Evolutionary conservation across 2,797 vertebrate species (phyloP), one percentile per base, ranked within the genome.

Genomic region (Zalophus californianus): DNA sequence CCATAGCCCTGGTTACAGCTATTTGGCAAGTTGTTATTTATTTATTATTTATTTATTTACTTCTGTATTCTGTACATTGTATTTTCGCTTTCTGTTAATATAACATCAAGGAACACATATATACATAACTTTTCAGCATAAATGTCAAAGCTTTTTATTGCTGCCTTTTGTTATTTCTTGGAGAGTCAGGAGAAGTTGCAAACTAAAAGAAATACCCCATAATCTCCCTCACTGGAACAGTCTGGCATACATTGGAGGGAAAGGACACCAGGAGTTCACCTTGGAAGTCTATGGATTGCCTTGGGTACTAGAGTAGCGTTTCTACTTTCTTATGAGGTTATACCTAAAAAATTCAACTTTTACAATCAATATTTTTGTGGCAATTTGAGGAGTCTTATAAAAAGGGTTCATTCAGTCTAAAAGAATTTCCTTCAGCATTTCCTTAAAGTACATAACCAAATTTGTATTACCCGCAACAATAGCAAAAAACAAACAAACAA

Each of bases 201-300:
- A 3, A 27, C 3, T 15, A 5, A 91, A 89, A 29, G 5, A 27
- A 56, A 27, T 1, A 11, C 7, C 1, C 18, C 41, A n/a, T 11
- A 68, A 44, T 38, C 7, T 50, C 54, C 70, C 3, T 10, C 32
- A 1, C 0, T 32, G 15, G 21, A 23, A 80, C 48, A 84, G 41
- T 13, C 2, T 75, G 25, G 3, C 3, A 2, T 15, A 7, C 3
- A 29, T 14, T 20, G 4, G 2, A 68, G 9, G 11, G 9, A 44
- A 78, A 86, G 5, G 4, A 41, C 8, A 52, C 11, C 7, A 58
- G 5, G 13, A 80, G 41, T n/a, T 64, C 18, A 27, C 52, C 1
- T 80, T 52, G 21, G 52, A 93, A 60, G 9, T n/a, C 13, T 27
- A 5, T 9, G 18, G 11, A 2, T 41, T 41, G 1, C 4, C 18